phyloP scores from a whole-genome alignment of 2,888 invertebrate genomes.

The Anagyrus pseudococci region DNA sequence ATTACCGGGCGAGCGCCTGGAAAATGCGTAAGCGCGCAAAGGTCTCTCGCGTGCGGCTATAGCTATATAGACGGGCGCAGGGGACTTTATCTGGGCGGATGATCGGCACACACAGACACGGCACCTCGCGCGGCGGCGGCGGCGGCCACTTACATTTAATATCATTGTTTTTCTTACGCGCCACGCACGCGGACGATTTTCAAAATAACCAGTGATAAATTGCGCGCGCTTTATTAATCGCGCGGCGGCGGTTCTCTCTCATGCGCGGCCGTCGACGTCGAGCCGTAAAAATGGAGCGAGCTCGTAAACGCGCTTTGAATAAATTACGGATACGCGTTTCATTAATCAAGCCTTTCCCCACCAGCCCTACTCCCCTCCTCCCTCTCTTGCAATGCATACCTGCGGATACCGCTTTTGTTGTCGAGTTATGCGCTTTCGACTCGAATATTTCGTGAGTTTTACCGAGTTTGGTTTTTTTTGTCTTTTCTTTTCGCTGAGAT shows the following conservation, averaged over 20 bases:
- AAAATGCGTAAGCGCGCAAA: slow-evolving; percentile 5
- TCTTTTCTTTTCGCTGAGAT: too few relatives aligned
- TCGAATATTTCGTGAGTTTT: too few relatives aligned
- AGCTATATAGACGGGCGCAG: not conserved
- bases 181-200: not conserved
- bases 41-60: not conserved
- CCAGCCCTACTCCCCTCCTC: too few relatives aligned
- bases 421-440: too few relatives aligned
- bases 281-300: too few relatives aligned
- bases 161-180: slow-evolving; percentile 1
- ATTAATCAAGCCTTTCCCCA: too few relatives aligned
- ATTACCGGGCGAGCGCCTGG: not conserved
- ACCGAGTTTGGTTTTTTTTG: too few relatives aligned
- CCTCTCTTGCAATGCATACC: too few relatives aligned
- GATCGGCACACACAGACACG: not conserved
- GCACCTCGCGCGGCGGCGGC: not conserved
- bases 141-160: slow-evolving; percentile 7
- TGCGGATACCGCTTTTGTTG: too few relatives aligned
- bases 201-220: not conserved
- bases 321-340: too few relatives aligned
- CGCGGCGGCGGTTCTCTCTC: not conserved
- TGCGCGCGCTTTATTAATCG: not conserved
- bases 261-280: too few relatives aligned
- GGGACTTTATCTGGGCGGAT: slow-evolving; percentile 2
- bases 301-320: too few relatives aligned